Conservation (phyloP, 2,888 invertebrate genomes). For the Germaria angustata region DNA sequence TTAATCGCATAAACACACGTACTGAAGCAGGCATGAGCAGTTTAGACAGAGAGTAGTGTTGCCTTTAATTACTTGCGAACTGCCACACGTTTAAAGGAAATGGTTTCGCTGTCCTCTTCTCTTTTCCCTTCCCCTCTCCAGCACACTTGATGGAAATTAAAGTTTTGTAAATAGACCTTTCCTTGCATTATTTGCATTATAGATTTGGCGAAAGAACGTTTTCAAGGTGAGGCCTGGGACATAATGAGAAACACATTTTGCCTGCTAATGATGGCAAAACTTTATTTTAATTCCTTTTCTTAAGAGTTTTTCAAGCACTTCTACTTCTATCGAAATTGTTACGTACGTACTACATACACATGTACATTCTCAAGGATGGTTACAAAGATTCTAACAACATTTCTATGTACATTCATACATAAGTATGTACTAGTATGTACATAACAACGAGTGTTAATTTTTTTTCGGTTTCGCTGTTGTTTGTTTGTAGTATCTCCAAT, state of each 20-base stretch:
- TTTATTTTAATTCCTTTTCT: constrained; percentile 55
- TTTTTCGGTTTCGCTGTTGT: neutral
- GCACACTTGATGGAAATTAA: constrained; percentile 19
- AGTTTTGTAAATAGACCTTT: constrained; percentile 42
- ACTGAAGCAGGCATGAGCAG: constrained; percentile 6
- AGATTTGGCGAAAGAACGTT: constrained; percentile 43
- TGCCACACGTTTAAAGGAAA: constrained; percentile 63
- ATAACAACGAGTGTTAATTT: too few species aligned
- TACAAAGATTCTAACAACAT: neutral
- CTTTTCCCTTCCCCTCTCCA: neutral
- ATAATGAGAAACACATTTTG: constrained; percentile 63
- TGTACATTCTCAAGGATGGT: neutral
- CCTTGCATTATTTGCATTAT: constrained; percentile 32
- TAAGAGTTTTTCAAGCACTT: constrained; percentile 45
- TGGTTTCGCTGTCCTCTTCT: neutral
- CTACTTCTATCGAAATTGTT: constrained; percentile 17
- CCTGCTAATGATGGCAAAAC: constrained; percentile 62
- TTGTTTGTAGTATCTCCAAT: neutral
- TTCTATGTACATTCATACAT: neutral
- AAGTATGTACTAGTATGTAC: too few species aligned
- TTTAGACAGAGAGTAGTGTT: constrained; percentile 32
- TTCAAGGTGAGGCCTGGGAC: constrained; percentile 59
- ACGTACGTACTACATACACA: neutral
- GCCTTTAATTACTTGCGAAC: constrained; percentile 61
- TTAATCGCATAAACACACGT: neutral